Evolutionary conservation across 1,140 invertebrate species (phyloP).

Genomic region (Drosophila pseudoobscura): DNA sequence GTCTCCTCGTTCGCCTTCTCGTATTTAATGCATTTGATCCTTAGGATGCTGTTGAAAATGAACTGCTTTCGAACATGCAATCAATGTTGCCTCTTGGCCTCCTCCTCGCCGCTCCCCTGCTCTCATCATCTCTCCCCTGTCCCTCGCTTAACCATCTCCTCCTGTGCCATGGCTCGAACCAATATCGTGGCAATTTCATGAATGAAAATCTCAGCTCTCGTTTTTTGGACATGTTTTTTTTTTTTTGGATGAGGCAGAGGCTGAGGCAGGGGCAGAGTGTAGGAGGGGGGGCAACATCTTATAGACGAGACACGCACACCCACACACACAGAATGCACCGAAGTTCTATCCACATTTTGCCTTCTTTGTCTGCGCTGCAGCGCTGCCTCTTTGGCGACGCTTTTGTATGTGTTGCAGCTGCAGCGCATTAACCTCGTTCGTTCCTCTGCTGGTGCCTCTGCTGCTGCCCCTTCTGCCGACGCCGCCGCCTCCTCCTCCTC

Average conservation of each 20-base stretch:
- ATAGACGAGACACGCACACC: conserved; percentile 65
- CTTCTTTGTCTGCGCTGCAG: too few relatives aligned
- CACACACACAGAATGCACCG: conserved; percentile 11
- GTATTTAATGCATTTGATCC: conserved; percentile 82
- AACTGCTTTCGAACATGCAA: conserved; percentile 80
- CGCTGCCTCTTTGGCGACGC: conserved; percentile 15
- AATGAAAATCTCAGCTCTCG: conserved; percentile 69
- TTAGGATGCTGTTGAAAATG: conserved; percentile 80
- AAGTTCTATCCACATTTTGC: conserved; percentile 28
- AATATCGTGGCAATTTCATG: conserved; percentile 74
- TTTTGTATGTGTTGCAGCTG: conserved; percentile 65
- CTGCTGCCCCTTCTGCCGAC: conserved; percentile 21
- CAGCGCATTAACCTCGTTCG: conserved; percentile 77
- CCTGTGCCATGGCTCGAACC: conserved; percentile 17
- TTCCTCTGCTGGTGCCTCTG: background rate
- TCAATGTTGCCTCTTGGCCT: conserved; percentile 46
- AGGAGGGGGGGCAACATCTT: too few relatives aligned
- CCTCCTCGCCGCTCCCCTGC: background rate
- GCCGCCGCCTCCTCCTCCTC: background rate
- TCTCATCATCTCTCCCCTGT: background rate
- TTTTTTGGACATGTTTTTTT: conserved; percentile 70
- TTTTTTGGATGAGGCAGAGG: too few relatives aligned
- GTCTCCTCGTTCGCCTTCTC: conserved; percentile 33
- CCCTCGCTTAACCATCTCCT: background rate
- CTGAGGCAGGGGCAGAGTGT: too few relatives aligned